Evolutionary conservation across 2,888 invertebrate genomes (phyloP), one percentile per base, ranked within the genome.

Genomic region (Lycocerus yunnanus): DNA sequence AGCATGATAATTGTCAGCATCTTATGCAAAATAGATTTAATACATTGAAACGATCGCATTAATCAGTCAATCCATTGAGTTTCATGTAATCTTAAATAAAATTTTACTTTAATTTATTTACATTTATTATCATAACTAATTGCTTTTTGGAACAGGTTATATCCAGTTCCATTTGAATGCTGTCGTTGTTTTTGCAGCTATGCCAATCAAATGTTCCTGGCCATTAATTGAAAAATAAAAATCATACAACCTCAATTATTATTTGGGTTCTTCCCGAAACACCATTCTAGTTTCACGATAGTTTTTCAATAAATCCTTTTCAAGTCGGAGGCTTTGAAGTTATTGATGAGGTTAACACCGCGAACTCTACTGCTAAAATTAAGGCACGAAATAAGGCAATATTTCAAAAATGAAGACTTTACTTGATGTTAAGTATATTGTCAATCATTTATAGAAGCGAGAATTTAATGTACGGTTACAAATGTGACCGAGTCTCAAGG

Each of bases 401-500:
- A 43, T n/a, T 43, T n/a, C 4, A 43, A 20, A 63, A 63, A 63
- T 63, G 13, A 63, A 63, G 20, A 63, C 61, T 18, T 18, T 63
- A 63, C 18, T 18, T 11, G 18, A n/a, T 63, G 16, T 20, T 18
- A 63, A 63, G 61, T 63, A 18, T 63, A 63, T 18, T 63, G 61
- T 63, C 61, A 63, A 63, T 63, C 61, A 63, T 63, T 63, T 18
- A 63, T 18, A 27, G 18, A 66, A 15, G 21, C 15, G 27, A 66
- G 66, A 66, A 21, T 27, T 21, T 24, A 66, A 27, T 27, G 24
- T 66, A 24, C 21, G 66, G 59, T 66, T 58, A 71, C 66, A 65
- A 71, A 71, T 14, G 59, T 59, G 21, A 65, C 71, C 66, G 59
- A 27, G 70, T 66, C 27, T 66, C 66, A 71, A 71, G 71, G 71